These are phyloP conservation scores for Carassius auratus DNA, from an alignment of 2,113 vertebrate species.

Conservation along the genomic window DNA sequence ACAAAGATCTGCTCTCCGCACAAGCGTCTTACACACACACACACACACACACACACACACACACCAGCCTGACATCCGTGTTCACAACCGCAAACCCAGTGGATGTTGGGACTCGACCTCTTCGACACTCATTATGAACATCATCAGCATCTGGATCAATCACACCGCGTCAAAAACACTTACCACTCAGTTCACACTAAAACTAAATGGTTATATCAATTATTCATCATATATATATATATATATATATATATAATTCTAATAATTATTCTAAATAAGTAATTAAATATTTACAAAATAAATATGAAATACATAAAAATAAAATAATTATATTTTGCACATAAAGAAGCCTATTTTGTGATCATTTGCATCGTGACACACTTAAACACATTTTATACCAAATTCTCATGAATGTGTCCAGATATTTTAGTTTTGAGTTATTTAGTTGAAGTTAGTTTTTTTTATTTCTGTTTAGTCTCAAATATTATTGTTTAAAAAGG, in stretches of 20 bases:
- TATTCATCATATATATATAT: too few species aligned
- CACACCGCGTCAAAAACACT: not conserved
- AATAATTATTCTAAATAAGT: too few species aligned
- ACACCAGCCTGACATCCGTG: constrained; percentile 73
- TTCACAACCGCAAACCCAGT: constrained; percentile 6
- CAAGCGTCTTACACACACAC: constrained; percentile 57
- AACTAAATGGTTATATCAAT: not conserved
- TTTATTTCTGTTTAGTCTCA: not conserved
- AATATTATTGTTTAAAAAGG: not conserved
- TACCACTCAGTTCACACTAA: not conserved
- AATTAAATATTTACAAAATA: not conserved
- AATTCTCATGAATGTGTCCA: not conserved
- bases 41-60: constrained; percentile 64
- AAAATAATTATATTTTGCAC: not conserved
- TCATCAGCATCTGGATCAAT: not conserved
- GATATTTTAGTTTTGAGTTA: not conserved
- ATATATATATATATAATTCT: too few species aligned
- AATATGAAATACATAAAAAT: not conserved
- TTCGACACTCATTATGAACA: not conserved
- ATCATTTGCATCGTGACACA: not conserved
- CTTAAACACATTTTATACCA: not conserved
- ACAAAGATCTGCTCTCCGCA: constrained; percentile 34
- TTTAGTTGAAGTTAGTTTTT: not conserved
- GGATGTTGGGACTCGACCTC: not conserved
- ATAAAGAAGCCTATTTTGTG: not conserved